Base-by-base conservation (phyloP, 1,140 invertebrate species). In the Drosophila littoralis region DNA sequence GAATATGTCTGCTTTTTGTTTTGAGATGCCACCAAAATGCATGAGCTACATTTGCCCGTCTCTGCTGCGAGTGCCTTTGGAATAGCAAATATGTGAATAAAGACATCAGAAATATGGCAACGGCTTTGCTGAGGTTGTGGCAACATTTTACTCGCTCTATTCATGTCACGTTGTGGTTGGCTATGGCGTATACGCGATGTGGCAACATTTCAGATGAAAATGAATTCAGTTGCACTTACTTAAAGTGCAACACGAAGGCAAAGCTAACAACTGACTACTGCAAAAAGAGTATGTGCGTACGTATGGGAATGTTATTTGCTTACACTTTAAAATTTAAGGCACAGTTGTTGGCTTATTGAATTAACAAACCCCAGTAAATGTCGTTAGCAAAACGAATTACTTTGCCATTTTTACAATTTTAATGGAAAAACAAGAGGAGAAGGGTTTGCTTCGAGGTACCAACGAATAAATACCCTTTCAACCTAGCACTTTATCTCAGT, bases 1-100 rank as follows among this genome's bases (percentile, higher is more conserved):
- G 57, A 59, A 48, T 61, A 61, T 48, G 32, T 38, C 59, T 61
- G 33, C 12, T 48, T 61, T 61, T 61, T 61, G 59, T 48, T 61
- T 61, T 33, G 43, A 61, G 43, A 48, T 61, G 43, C 32, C 43
- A 36, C 43, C 33, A 12, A 60, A 7, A 15, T 58, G 54, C 43
- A 10, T 45, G 57, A 35, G 57, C 28, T 17, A 12, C 28, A 46
- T 10, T 33, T 59, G 42, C 42, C 40, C 8, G 13, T 36, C 59
- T 17, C 43, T 57, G 59, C 32, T 35, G 42, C 6, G 15, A 33
- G 15, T 22, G 28, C 33, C 32, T 22, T 28, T 48, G 42, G 59
- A 48, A 46, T 61, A 48, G 59, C 32, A 61, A 35, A 50, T 48
- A 61, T 50, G 33, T 22, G 59, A 48, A 61, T 61, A 45, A 38